Conservation (phyloP, 2,888 invertebrate species). For the Drosophila sordidapex region DNA sequence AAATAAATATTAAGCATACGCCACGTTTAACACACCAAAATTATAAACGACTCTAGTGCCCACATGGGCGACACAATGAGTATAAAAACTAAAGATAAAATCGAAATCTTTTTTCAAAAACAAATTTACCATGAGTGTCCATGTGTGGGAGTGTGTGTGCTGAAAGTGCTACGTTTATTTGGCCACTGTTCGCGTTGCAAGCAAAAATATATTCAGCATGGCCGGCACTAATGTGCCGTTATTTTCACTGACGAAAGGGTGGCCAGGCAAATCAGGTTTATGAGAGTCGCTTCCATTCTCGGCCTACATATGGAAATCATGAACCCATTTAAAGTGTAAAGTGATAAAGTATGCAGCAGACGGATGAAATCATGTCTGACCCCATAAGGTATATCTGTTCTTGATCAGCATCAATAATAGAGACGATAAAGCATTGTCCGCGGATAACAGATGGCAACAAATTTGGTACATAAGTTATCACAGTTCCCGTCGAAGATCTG, state of each 20-base stretch:
- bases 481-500: not conserved
- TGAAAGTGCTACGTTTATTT: conserved; percentile 44
- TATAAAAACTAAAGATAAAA: conserved; percentile 34
- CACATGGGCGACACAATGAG: conserved; percentile 42
- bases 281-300: conserved; percentile 35
- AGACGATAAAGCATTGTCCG: not conserved
- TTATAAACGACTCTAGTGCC: conserved; percentile 2
- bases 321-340: conserved; percentile 17
- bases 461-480: not conserved
- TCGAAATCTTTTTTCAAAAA: conserved; percentile 26
- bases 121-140: not conserved
- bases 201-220: conserved; percentile 39
- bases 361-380: not conserved
- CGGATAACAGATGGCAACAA: not conserved
- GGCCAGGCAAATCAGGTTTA: conserved; percentile 60
- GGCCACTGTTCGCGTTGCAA: conserved; percentile 59
- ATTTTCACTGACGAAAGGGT: conserved; percentile 77
- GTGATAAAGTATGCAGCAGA: not conserved
- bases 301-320: conserved; percentile 49
- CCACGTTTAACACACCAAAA: conserved; percentile 25
- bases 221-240: conserved; percentile 68
- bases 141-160: not conserved
- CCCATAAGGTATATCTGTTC: not conserved
- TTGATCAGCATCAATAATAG: not conserved
- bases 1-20: conserved; percentile 71